A percentile compares a stretch with the other conserved stretches of the same genome.
phyloP scores from a whole-genome alignment of 2,888 invertebrate species.

The Psylliodes chrysocephalus region DNA sequence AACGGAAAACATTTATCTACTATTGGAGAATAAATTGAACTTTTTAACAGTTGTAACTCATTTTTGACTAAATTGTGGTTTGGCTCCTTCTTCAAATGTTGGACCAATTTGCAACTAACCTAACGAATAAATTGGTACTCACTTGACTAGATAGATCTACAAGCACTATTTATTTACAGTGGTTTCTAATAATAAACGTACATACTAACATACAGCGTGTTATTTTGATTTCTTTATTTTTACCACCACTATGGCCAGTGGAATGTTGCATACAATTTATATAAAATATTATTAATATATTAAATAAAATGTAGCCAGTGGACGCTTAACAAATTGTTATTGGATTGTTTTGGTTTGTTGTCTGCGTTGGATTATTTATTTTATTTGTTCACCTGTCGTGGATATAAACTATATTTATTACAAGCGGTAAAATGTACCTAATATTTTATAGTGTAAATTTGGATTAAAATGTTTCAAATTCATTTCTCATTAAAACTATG shows the following conservation, averaged over 20 bases:
- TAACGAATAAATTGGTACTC: not conserved
- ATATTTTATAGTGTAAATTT: too few species aligned
- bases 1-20: too few species aligned
- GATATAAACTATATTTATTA: not conserved
- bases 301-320: conserved; percentile 13
- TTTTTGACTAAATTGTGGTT: too few species aligned
- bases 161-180: conserved; percentile 9
- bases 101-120: not conserved
- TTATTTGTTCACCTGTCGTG: conserved; percentile 7
- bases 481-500: too few species aligned
- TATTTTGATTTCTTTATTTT: conserved; percentile 1
- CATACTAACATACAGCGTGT: conserved; percentile 5
- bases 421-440: too few species aligned
- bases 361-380: conserved; percentile 2
- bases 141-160: not conserved
- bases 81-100: not conserved
- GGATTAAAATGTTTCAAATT: too few species aligned
- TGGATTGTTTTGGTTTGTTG: not conserved
- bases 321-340: conserved; percentile 17
- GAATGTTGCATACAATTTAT: conserved; percentile 2
- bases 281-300: not conserved
- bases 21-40: too few species aligned
- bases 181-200: conserved; percentile 15
- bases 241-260: not conserved
- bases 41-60: too few species aligned